Evolutionary conservation across 2,113 vertebrate species (phyloP).

Genomic region (Lophochroa leadbeateri): DNA sequence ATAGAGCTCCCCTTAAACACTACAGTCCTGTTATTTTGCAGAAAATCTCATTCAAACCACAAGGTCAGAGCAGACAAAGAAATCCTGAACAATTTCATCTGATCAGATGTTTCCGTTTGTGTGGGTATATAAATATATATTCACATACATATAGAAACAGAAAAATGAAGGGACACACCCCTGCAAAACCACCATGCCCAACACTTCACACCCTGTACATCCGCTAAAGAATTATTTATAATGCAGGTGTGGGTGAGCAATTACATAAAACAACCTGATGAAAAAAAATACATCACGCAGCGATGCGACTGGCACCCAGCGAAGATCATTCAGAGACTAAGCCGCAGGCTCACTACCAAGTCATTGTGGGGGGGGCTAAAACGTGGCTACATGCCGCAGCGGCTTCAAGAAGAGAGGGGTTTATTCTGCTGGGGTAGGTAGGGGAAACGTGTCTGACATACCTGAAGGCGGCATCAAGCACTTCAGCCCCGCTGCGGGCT

Average conservation of each 20-base stretch:
- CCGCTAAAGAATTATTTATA: neutral
- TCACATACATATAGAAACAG: neutral
- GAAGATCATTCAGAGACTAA: fast-evolving
- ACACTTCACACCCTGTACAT: neutral
- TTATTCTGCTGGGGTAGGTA: neutral
- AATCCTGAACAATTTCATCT: neutral
- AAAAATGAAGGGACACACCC: slow-evolving; percentile 45
- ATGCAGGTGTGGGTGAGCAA: neutral
- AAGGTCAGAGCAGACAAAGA: slow-evolving; percentile 58
- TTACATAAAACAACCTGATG: neutral
- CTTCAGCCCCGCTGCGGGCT: neutral
- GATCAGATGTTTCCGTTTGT: neutral
- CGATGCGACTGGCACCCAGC: neutral
- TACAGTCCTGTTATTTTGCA: neutral
- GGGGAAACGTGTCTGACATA: neutral
- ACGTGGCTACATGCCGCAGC: neutral
- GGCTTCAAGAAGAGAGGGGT: neutral
- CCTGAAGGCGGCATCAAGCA: neutral
- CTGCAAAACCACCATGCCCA: slow-evolving; percentile 20
- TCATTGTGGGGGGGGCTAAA: neutral
- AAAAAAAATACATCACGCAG: neutral
- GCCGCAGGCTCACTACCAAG: neutral
- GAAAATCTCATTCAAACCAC: neutral
- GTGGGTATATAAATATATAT: neutral
- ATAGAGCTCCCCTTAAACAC: neutral